Percentiles rank a stretch among this genome's conserved stretches.
phyloP scores from a whole-genome alignment of 2,888 invertebrate genomes.

The Lasiommata megera region DNA sequence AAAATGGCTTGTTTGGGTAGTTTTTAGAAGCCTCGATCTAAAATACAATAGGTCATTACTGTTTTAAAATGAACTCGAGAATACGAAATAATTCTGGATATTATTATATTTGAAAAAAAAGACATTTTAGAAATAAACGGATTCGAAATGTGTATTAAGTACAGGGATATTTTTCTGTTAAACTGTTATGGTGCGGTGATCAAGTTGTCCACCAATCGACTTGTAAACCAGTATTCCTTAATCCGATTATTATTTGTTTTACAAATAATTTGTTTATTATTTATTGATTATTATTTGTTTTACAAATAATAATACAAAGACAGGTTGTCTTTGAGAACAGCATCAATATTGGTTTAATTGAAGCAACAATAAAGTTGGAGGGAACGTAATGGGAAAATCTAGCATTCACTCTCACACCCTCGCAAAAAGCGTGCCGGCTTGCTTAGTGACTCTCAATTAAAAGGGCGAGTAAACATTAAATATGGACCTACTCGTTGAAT shows the following conservation, averaged over 20 bases:
- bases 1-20: not conserved
- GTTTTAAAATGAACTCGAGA: not conserved
- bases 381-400: too few species aligned
- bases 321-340: too few species aligned
- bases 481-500: too few species aligned
- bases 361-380: too few species aligned
- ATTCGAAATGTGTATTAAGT: slow-evolving; percentile 22
- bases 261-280: too few species aligned
- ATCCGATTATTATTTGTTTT: not conserved
- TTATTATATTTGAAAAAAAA: not conserved
- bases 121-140: slow-evolving; percentile 2
- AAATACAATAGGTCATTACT: not conserved
- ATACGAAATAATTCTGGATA: not conserved
- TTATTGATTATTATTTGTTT: too few species aligned
- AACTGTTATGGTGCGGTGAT: slow-evolving; percentile 21
- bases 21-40: not conserved
- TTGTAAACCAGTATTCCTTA: not conserved
- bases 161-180: slow-evolving; percentile 31
- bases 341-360: too few species aligned
- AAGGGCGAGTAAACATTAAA: too few species aligned
- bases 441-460: too few species aligned
- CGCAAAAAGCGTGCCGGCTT: too few species aligned
- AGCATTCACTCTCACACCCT: too few species aligned
- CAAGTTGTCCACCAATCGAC: not conserved
- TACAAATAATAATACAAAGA: too few species aligned